Evolutionary conservation across 2,888 invertebrate genomes (phyloP).

Genomic region (Xestia ashworthii): DNA sequence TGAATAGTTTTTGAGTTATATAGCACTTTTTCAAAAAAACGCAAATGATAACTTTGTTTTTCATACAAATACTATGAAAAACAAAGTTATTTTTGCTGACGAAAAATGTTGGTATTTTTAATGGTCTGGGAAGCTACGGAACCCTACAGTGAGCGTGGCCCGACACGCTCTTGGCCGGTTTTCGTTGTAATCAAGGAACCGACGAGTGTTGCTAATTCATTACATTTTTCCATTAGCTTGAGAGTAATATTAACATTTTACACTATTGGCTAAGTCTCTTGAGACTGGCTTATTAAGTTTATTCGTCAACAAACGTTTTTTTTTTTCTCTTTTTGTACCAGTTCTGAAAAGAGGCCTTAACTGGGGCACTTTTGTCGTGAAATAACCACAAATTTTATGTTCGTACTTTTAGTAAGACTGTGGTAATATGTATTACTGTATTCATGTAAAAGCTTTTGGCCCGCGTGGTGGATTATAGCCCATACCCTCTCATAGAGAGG

Average conservation of each 20-base stretch:
- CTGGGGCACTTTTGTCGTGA: neutral
- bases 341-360: neutral
- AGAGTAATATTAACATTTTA: slow-evolving; percentile 56
- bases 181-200: slow-evolving; percentile 43
- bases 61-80: no score
- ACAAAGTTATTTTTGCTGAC: no score
- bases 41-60: no score
- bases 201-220: slow-evolving; percentile 55
- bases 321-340: slow-evolving; percentile 9
- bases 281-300: slow-evolving; percentile 27
- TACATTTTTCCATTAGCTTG: slow-evolving; percentile 47
- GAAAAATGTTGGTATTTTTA: no score
- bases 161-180: no score
- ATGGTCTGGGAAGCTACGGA: no score
- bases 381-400: neutral
- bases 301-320: slow-evolving; percentile 26
- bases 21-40: no score
- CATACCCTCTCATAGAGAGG: no score
- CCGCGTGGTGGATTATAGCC: no score
- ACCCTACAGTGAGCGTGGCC: no score
- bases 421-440: neutral
- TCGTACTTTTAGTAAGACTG: neutral
- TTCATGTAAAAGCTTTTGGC: no score
- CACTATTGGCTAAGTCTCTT: slow-evolving; percentile 46
- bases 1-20: no score